These are phyloP conservation scores for Dryococelus australis DNA, from an alignment of 2,888 invertebrate species.

Conservation along the genomic window DNA sequence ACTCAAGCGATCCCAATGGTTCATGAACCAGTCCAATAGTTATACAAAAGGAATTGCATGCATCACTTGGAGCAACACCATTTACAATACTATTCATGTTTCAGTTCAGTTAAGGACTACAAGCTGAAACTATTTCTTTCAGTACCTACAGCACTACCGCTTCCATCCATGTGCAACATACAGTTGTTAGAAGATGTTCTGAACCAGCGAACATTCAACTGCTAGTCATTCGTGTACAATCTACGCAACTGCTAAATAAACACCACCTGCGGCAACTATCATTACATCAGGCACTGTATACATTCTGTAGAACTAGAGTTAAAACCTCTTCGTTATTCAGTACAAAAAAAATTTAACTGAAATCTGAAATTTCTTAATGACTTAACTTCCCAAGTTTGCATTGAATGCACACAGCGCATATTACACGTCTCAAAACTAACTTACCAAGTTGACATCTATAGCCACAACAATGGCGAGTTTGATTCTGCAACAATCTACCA, in stretches of 20 bases:
- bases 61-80: too few relatives aligned
- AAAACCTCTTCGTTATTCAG: background rate
- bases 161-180: background rate
- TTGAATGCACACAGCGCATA: background rate
- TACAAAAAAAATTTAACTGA: background rate
- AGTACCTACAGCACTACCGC: background rate
- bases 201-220: background rate
- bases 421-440: background rate
- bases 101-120: too few relatives aligned
- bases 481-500: background rate
- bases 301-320: background rate
- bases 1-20: too few relatives aligned
- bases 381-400: background rate
- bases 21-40: too few relatives aligned
- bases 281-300: background rate
- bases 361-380: background rate
- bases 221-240: background rate
- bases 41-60: too few relatives aligned
- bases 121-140: background rate
- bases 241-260: background rate
- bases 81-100: too few relatives aligned
- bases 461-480: background rate
- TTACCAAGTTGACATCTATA: background rate
- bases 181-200: background rate
- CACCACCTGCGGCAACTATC: background rate